A percentile compares a stretch with the other conserved stretches of the same genome.
phyloP scores from a whole-genome alignment of 2,113 vertebrate genomes.

The Datnioides undecimradiatus region DNA sequence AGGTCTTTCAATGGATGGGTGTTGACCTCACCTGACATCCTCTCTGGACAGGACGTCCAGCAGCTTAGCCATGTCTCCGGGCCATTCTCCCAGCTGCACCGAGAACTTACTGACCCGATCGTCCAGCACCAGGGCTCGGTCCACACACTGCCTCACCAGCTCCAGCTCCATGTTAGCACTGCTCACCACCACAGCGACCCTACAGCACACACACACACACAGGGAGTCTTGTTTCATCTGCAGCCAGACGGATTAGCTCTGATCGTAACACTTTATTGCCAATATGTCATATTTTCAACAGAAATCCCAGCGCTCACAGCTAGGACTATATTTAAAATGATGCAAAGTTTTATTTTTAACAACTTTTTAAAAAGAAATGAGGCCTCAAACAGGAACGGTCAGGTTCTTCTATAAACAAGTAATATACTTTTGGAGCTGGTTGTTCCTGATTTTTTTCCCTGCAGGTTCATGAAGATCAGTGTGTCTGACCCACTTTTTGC shows the following conservation, averaged over 20 bases:
- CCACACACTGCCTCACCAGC: conserved; percentile 87
- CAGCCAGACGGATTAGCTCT: conserved; percentile 44
- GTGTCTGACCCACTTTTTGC: conserved; percentile 86
- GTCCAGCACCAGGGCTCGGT: conserved; percentile 88
- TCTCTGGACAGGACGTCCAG: conserved; percentile 90
- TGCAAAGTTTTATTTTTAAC: not conserved
- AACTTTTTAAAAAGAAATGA: not conserved
- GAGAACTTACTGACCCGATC: conserved; percentile 88
- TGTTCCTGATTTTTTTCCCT: too few species aligned
- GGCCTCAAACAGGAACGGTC: not conserved
- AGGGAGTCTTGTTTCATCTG: conserved; percentile 15
- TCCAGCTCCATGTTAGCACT: conserved; percentile 90
- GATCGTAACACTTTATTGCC: not conserved
- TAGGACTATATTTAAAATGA: conserved; percentile 5
- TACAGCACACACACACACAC: conserved; percentile 58
- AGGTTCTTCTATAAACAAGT: not conserved
- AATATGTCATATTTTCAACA: conserved; percentile 26
- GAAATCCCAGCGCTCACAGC: not conserved
- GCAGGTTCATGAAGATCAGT: not conserved
- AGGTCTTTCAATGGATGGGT: not conserved
- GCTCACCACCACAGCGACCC: conserved; percentile 90
- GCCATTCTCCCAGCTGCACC: conserved; percentile 85
- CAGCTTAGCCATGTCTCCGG: conserved; percentile 89
- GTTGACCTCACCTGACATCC: conserved; percentile 85
- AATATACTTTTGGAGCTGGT: too few species aligned